A percentile compares a stretch with the other conserved stretches of the same genome.
These are phyloP conservation scores for Garra rufa DNA, from an alignment of 2,113 vertebrate genomes.

Conservation along the genomic window DNA sequence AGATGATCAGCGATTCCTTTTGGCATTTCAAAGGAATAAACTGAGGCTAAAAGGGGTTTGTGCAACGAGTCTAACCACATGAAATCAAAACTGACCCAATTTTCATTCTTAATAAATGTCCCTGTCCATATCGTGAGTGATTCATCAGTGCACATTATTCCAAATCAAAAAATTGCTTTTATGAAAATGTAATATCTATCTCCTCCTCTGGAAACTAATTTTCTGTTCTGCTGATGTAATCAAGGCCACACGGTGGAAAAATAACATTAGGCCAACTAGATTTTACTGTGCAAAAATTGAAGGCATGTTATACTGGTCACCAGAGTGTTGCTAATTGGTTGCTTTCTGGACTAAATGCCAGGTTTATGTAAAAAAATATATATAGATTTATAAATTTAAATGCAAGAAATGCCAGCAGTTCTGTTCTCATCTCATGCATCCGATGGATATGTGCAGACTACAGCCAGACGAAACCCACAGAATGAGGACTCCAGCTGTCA, in stretches of 20 bases:
- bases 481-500: neutral
- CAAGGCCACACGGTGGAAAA: neutral
- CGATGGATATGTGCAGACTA: neutral
- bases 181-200: neutral
- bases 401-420: neutral
- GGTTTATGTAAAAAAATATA: no score
- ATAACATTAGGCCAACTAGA: neutral
- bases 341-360: no score
- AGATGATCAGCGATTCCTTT: neutral
- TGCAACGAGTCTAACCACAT: no score
- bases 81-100: neutral
- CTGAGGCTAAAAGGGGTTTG: neutral
- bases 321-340: neutral
- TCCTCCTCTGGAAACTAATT: neutral
- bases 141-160: neutral
- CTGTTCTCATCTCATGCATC: neutral
- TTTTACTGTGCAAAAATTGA: neutral
- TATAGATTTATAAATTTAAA: no score
- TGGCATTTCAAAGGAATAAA: neutral
- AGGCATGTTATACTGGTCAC: neutral
- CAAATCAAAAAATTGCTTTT: neutral
- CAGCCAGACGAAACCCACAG: neutral
- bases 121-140: neutral
- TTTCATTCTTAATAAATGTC: conserved; percentile 13
- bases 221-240: neutral